These are phyloP conservation scores for Geophilus truncorum DNA, from an alignment of 2,888 invertebrate species.

Conservation along the genomic window DNA sequence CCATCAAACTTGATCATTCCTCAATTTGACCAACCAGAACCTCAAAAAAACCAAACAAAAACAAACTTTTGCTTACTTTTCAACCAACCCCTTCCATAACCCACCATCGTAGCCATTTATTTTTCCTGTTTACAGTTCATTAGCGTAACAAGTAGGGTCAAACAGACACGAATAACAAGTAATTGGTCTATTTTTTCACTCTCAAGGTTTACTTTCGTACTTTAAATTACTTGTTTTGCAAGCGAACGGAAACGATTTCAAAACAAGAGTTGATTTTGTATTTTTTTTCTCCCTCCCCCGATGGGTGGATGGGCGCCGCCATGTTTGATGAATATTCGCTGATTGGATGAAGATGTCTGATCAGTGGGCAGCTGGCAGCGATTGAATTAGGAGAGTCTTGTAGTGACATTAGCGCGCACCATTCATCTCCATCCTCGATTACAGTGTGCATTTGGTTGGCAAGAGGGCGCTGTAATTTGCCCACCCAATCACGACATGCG, in stretches of 20 bases:
- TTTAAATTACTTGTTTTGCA: not conserved
- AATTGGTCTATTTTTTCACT: not conserved
- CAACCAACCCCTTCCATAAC: no score
- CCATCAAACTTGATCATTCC: no score
- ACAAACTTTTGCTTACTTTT: no score
- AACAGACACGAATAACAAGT: not conserved
- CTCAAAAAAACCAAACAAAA: no score
- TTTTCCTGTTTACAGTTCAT: not conserved
- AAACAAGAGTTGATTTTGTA: not conserved
- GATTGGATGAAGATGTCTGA: constrained; percentile 4
- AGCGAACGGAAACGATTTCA: not conserved
- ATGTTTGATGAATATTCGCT: not conserved
- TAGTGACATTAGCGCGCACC: not conserved
- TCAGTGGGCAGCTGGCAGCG: constrained; percentile 1
- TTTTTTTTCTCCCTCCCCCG: not conserved
- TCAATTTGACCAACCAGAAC: not conserved
- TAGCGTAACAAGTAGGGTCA: not conserved
- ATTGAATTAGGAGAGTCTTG: not conserved
- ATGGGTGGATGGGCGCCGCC: not conserved
- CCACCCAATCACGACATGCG: not conserved
- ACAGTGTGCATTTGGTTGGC: not conserved
- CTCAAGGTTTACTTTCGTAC: not conserved
- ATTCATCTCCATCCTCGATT: not conserved
- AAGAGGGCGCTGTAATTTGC: not conserved
- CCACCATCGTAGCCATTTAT: no score